A percentile compares a stretch with the other conserved stretches of the same genome.
Conservation (phyloP, 2,113 vertebrate genomes). For the Upupa epops region DNA sequence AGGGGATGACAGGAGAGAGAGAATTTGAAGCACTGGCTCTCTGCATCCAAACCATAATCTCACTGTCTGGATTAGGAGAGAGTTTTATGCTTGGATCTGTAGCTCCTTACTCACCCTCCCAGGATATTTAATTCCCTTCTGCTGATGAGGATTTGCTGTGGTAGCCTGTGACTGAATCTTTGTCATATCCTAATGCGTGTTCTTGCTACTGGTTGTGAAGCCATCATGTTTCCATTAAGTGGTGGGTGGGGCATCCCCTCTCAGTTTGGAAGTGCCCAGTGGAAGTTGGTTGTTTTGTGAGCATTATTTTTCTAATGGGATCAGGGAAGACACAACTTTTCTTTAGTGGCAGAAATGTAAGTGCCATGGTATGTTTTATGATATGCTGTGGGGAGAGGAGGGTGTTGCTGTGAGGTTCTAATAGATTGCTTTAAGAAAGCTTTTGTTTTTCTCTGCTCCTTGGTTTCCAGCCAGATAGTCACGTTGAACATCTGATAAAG, state of each 20-base stretch:
- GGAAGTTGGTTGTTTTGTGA: neutral
- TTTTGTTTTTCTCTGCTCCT: neutral
- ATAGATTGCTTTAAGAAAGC: neutral
- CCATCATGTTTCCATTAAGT: neutral
- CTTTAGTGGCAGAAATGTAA: neutral
- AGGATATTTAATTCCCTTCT: slow-evolving; percentile 29
- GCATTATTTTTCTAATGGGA: neutral
- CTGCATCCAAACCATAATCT: slow-evolving; percentile 23
- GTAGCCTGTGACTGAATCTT: neutral
- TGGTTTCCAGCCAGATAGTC: neutral
- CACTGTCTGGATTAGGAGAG: neutral
- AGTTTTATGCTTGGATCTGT: slow-evolving; percentile 26
- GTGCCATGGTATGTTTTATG: neutral
- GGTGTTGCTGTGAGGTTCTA: neutral
- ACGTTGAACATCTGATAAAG: neutral
- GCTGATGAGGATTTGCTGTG: slow-evolving; percentile 18
- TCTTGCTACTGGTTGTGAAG: slow-evolving; percentile 1
- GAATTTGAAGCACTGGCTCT: slow-evolving; percentile 15
- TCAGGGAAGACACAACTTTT: neutral
- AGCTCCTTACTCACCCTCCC: neutral
- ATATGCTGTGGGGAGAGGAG: neutral
- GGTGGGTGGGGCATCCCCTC: neutral
- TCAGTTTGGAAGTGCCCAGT: neutral
- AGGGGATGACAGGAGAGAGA: neutral
- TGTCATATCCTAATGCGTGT: neutral